phyloP scores from a whole-genome alignment of 92 coral and sea anemone genomes.

The Bergia sp. region DNA sequence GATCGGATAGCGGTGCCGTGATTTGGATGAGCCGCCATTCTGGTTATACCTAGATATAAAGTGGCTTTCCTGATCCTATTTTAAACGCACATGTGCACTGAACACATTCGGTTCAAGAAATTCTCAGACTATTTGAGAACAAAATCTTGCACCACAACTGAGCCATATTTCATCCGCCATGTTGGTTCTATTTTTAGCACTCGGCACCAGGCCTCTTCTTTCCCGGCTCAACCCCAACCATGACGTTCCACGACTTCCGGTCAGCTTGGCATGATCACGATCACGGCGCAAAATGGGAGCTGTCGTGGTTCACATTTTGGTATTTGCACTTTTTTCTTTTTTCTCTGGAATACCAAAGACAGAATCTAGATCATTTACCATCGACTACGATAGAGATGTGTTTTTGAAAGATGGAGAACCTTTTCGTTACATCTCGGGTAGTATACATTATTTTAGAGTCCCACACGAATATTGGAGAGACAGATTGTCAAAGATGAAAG shows the following conservation, averaged over 20 bases:
- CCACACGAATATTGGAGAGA: constrained; percentile 80
- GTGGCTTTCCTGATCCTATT: neutral
- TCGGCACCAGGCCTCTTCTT: constrained; percentile 15
- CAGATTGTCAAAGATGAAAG: constrained; percentile 78
- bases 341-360: constrained; percentile 25
- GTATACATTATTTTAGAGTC: constrained; percentile 82
- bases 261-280: neutral
- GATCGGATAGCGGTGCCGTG: neutral
- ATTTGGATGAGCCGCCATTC: neutral
- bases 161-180: constrained; percentile 22
- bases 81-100: too few species aligned
- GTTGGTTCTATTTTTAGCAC: constrained; percentile 15
- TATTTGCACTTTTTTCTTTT: constrained; percentile 12
- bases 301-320: neutral
- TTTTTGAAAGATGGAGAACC: constrained; percentile 91
- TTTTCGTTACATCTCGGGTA: constrained; percentile 89
- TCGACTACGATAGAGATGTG: constrained; percentile 80
- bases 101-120: neutral
- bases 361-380: constrained; percentile 68
- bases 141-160: constrained; percentile 6
- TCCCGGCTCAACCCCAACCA: neutral
- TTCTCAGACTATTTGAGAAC: neutral
- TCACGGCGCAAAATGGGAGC: neutral
- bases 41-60: neutral
- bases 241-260: constrained; percentile 22